Evolutionary conservation across 2,113 vertebrate genomes (phyloP), one percentile per base, ranked within the genome.

Genomic region (Cranoglanis bouderius): DNA sequence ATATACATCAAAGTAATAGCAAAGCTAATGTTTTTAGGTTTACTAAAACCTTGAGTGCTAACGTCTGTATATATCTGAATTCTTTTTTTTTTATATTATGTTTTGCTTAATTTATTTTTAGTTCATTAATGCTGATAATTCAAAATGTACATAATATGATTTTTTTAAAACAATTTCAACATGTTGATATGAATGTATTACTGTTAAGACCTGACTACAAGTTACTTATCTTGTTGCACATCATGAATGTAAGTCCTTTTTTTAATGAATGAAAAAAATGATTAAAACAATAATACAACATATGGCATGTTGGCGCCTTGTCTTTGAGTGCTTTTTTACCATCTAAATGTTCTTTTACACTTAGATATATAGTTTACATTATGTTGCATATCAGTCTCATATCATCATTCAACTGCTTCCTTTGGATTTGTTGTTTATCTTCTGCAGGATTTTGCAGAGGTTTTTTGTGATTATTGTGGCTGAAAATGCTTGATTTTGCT

Each of bases 201-300:
- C 4, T 49, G 43, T 49, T 77, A 18, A 55, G n/a, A 35, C 18
- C 49, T 82, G 51, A 51, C 40, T 77, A 67, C 67, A 38, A 38
- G 67, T 72, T 72, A 78, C 43, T 82, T 18, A 55, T 21, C 55
- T 26, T 82, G 81, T 82, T 59, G 55, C 81, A 82, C 81, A 59
- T 57, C 5, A 57, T 82, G 53, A 82, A 38, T 38, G 81, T 59
- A 82, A 59, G 9, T 59, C 32, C 9, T 59, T 51, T 80, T 82
- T 77, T 81, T 35, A 32, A 35, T 35, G 29, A 55, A 32, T 80
- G 29, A 10, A 55, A 55, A 80, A 81, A 81, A 32, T 77, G 8
- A 82, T 53, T 51, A 80, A 51, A 80, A 51, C 3, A 0, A 55
- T 35, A 80, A 18, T 7, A n/a, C 13, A 81, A 49, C 43, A 10